Evolutionary conservation across 1,140 invertebrate species (phyloP).

Genomic region (Lordiphosa clarofinis): DNA sequence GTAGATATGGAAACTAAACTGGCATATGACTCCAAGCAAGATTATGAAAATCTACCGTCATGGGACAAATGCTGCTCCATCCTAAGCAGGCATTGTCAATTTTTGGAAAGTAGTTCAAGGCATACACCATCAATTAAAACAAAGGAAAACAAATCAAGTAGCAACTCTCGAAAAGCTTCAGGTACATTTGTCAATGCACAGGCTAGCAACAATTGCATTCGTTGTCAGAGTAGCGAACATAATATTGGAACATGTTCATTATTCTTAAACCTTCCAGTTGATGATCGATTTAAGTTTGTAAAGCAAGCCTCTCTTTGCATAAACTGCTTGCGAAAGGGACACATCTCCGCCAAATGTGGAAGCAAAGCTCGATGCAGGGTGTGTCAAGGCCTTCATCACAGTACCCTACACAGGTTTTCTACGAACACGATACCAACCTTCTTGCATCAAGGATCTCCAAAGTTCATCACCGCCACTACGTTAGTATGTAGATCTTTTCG

Average conservation of each 20-base stretch:
- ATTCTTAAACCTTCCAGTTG: too few species aligned
- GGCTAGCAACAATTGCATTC: too few species aligned
- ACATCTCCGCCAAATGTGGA: neutral
- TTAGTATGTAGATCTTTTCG: neutral
- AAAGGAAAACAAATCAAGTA: too few species aligned
- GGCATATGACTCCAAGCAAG: slow-evolving; percentile 2
- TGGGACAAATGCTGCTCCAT: neutral
- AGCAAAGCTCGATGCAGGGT: neutral
- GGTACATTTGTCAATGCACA: too few species aligned
- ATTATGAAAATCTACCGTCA: neutral
- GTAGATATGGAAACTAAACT: slow-evolving; percentile 9
- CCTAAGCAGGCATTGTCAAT: slow-evolving; percentile 2
- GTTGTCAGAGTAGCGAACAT: too few species aligned
- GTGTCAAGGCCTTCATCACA: slow-evolving; percentile 1
- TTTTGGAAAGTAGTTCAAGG: neutral
- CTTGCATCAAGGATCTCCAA: too few species aligned
- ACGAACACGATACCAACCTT: neutral
- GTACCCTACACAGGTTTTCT: neutral
- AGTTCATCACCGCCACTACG: neutral
- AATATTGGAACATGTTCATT: too few species aligned
- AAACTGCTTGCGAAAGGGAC: too few species aligned
- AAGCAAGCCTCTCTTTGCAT: too few species aligned
- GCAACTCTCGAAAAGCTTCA: too few species aligned
- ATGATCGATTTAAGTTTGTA: too few species aligned
- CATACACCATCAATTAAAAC: too few species aligned